These are phyloP conservation scores for Synaphobranchus kaupii DNA, from an alignment of 2,797 vertebrate species.

Conservation along the genomic window DNA sequence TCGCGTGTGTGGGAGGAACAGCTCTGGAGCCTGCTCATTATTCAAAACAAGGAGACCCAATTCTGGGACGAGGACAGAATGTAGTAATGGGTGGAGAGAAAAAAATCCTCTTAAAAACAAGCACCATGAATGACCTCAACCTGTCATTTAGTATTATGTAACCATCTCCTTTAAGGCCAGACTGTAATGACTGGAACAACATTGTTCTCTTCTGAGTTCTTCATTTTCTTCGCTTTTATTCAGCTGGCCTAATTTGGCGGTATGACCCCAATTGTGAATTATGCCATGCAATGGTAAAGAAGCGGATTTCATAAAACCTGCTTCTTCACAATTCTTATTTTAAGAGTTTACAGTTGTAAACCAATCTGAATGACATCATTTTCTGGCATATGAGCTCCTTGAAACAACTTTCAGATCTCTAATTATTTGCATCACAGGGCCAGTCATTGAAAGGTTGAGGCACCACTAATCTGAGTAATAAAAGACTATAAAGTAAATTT, in stretches of 20 bases:
- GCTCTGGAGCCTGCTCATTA: constrained; percentile 3
- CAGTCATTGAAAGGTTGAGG: not conserved
- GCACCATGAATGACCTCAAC: not conserved
- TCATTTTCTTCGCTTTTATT: not conserved
- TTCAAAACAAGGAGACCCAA: constrained; percentile 13
- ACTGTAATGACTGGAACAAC: not conserved
- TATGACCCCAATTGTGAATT: not conserved
- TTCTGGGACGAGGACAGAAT: not conserved
- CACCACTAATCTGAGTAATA: not conserved
- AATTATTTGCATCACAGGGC: not conserved
- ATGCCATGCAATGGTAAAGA: not conserved
- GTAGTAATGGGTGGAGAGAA: not conserved
- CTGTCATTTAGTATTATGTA: not conserved
- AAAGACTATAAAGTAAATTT: too few species aligned
- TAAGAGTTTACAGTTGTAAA: not conserved
- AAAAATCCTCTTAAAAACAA: not conserved
- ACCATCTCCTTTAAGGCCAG: not conserved
- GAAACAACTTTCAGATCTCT: not conserved
- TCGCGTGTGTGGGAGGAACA: constrained; percentile 9
- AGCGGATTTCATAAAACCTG: not conserved
- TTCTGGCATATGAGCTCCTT: not conserved
- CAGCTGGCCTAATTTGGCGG: not conserved
- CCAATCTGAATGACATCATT: not conserved
- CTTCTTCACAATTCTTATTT: not conserved
- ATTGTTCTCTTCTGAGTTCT: not conserved